Evolutionary conservation across 2,797 vertebrate species (phyloP).

Genomic region (Takifugu rubripes): DNA sequence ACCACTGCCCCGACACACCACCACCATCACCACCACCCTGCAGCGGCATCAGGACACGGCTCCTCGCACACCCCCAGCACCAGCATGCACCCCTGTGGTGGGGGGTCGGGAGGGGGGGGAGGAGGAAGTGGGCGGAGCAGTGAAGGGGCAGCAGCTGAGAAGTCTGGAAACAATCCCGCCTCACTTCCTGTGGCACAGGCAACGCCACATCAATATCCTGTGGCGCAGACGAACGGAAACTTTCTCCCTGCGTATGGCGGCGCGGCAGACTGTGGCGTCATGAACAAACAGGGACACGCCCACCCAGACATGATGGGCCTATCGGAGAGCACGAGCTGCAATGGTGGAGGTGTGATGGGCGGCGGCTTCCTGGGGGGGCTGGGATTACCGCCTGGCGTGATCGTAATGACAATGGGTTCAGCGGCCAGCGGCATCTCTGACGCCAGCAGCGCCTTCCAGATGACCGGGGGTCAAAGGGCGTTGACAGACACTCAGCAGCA

Average conservation of each 20-base stretch:
- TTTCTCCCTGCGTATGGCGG: slow-evolving; percentile 67
- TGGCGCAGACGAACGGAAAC: slow-evolving; percentile 65
- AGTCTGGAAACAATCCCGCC: slow-evolving; percentile 47
- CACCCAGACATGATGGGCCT: slow-evolving; percentile 70
- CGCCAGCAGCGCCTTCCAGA: slow-evolving; percentile 89
- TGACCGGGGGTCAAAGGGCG: slow-evolving; percentile 76
- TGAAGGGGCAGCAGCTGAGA: slow-evolving; percentile 54
- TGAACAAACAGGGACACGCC: slow-evolving; percentile 88
- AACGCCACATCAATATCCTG: slow-evolving; percentile 57
- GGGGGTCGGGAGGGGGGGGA: slow-evolving; percentile 27
- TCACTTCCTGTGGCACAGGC: slow-evolving; percentile 61
- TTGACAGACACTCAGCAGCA: slow-evolving; percentile 90
- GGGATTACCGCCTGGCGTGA: slow-evolving; percentile 89
- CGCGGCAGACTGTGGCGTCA: slow-evolving; percentile 69
- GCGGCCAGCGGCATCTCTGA: slow-evolving; percentile 80
- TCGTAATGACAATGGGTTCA: slow-evolving; percentile 88
- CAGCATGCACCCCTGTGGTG: slow-evolving; percentile 56
- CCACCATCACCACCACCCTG: slow-evolving; percentile 55
- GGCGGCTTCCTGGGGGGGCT: slow-evolving; percentile 87
- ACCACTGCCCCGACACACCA: slow-evolving; percentile 39
- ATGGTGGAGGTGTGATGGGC: slow-evolving; percentile 80
- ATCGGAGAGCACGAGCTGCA: slow-evolving; percentile 58
- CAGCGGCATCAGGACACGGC: slow-evolving; percentile 47
- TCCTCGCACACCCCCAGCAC: slow-evolving; percentile 51
- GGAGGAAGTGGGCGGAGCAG: slow-evolving; percentile 30